Base-by-base conservation (phyloP, 2,113 vertebrate genomes). In the Sisor rabdophorus region DNA sequence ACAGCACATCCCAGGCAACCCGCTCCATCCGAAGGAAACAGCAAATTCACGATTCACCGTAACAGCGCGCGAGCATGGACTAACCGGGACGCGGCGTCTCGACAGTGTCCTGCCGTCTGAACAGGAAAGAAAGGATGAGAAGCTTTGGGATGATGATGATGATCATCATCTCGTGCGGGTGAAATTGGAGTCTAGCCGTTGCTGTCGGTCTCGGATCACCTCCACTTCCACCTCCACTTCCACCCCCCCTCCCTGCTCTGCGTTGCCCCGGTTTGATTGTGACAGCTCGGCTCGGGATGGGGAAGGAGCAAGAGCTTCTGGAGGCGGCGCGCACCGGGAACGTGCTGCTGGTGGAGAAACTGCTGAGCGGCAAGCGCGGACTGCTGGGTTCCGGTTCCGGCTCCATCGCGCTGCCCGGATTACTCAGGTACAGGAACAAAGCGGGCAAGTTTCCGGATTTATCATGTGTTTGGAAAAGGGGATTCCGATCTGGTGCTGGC, bases 281-380 rank as follows among this genome's bases (percentile, higher is more conserved):
- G 68, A 47, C 79, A 89, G 89, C 87, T 90, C 86, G 36, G 61
- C 84, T 87, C 87, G 89, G 90, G 90, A 98, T 98, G 96, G 96
- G 96, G 72, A 98, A 97, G 89, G 96, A 98, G 88, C 96, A 97
- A 90, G 96, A 98, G 88, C 94, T 98, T 84, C 92, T 98, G 90
- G 96, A 98, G 88, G 96, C 95, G 76, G 93, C 96, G 86, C 96
- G 96, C 82, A 98, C 94, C 69, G 96, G 96, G 87, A 98, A 98
- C 87, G 95, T 98, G 85, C 92, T 90, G 87, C 85, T 96, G 90
- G 96, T 98, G 93, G 96, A 98, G 91, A 98, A 98, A 93, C 90
- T 98, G 90, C 89, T 98, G 82, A 96, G 93, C 87, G 95, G 95
- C 75, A 95, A 94, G 90, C 95, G 94, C 87, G 96, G 95, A 90